Evolutionary conservation across 2,113 vertebrate genomes (phyloP), one percentile per base, ranked within the genome.

Genomic region (Pagrus major): DNA sequence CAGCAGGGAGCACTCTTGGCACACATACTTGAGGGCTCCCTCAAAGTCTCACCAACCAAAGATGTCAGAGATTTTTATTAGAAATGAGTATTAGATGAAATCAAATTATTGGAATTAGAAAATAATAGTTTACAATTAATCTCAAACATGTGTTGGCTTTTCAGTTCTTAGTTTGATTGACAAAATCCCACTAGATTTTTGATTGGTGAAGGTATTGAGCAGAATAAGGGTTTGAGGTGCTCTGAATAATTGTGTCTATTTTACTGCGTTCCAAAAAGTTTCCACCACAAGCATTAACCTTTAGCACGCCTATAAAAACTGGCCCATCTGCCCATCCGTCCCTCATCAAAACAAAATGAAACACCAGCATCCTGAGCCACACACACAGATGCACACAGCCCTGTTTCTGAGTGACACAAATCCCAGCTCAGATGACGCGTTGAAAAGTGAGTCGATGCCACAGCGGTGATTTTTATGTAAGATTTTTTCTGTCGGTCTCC

Each of bases 1-100:
- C 94, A 93, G 91, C 90, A 94, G 94, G 93, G 91, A 46, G 93
- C 94, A 94, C 88, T 93, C 85, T 91, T 92, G 88, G 66, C 83
- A 93, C 89, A 90, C 63, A 80, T 9, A 89, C 85, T 15, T 29
- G 14, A 78, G 10, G 3, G 21, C 15, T 49, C 21, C 8, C 42
- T 51, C 31, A 33, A 49, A 42, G 35, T 33, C 44, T 71, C 21
- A 39, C 35, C 44, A 60, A 12, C 39, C 6, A 37, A 27, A 81
- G 60, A 52, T 47, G 35, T 69, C 49, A 58, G 33, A 71, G 35
- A 37, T 77, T 87, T 84, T 63, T 67, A 58, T 69, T 46, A 63
- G n/a, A 63, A 73, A 70, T 54, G 37, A 33, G 11, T 49, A 63
- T 76, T 12, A 71, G 27, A 77, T 85, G 6, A 83, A 84, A 76